A percentile compares a stretch with the other conserved stretches of the same genome.
phyloP scores from a whole-genome alignment of 2,797 vertebrate species.

The Molothrus ater region DNA sequence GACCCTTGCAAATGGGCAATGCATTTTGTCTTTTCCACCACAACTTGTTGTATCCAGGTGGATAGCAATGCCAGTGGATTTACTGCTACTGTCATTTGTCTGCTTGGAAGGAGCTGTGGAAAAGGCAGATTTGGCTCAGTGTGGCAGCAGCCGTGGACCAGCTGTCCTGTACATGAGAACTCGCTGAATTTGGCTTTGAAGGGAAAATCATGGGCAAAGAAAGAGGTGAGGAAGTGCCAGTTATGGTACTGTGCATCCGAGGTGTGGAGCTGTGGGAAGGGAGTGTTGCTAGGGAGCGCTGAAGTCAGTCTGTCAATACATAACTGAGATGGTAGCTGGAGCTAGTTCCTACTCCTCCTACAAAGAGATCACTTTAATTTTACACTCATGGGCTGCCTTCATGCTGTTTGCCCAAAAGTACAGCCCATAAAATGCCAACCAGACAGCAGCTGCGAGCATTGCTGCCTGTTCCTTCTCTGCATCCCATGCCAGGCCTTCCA shows the following conservation, averaged over 20 bases:
- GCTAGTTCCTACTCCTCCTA: neutral
- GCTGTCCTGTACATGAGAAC: neutral
- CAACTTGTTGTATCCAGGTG: neutral
- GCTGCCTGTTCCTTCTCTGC: neutral
- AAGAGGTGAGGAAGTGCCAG: neutral
- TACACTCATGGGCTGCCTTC: neutral
- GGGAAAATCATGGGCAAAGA: neutral
- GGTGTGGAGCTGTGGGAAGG: neutral
- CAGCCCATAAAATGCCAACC: neutral
- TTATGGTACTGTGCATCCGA: too few species aligned
- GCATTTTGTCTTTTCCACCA: neutral
- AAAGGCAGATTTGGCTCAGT: neutral
- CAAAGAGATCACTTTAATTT: neutral
- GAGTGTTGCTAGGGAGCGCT: neutral
- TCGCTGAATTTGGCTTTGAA: neutral
- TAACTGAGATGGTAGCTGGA: neutral
- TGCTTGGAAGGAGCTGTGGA: neutral
- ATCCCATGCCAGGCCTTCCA: neutral
- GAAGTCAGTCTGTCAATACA: neutral
- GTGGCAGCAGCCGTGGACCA: neutral
- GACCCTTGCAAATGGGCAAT: neutral
- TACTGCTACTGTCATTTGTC: neutral
- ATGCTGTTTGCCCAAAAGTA: neutral
- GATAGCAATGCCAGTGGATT: neutral
- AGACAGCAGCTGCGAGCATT: rapidly evolving